These are phyloP conservation scores for Elysia chlorotica DNA, from an alignment of 1,140 invertebrate species.

Conservation along the genomic window DNA sequence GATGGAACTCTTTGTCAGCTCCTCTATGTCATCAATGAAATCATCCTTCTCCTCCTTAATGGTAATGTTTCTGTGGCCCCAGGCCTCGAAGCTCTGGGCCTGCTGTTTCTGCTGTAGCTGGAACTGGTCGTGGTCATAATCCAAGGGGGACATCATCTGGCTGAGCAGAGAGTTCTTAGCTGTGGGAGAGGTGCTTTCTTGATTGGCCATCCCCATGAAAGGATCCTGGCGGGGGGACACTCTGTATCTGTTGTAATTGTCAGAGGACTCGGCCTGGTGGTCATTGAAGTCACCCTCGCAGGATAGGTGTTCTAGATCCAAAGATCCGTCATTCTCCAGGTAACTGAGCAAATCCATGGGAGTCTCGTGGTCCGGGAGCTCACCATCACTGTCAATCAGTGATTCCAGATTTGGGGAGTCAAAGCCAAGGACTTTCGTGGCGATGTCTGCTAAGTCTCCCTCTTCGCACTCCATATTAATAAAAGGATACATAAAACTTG, in stretches of 20 bases:
- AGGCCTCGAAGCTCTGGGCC: slow-evolving; percentile 7
- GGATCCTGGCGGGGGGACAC: slow-evolving; percentile 6
- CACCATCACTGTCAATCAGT: slow-evolving; percentile 1
- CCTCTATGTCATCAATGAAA: background rate
- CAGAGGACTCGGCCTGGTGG: background rate
- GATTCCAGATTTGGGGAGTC: background rate
- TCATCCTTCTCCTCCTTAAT: too few relatives aligned
- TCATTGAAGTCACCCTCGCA: slow-evolving; percentile 6
- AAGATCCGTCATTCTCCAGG: background rate
- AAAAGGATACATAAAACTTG: too few relatives aligned
- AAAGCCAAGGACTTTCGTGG: too few relatives aligned
- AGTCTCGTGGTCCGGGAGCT: slow-evolving; percentile 6
- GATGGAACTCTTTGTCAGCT: background rate
- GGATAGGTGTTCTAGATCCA: background rate
- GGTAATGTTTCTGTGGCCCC: background rate
- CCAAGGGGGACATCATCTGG: background rate
- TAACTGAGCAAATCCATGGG: slow-evolving; percentile 15
- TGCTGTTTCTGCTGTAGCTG: background rate
- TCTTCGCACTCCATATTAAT: too few relatives aligned
- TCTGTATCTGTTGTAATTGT: slow-evolving; percentile 2
- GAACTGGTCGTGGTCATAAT: background rate
- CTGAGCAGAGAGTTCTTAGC: background rate
- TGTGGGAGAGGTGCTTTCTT: background rate
- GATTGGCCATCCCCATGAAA: slow-evolving; percentile 10
- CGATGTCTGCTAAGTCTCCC: too few relatives aligned